Conservation (phyloP, 2,797 vertebrate genomes). For the Vespertilio murinus region DNA sequence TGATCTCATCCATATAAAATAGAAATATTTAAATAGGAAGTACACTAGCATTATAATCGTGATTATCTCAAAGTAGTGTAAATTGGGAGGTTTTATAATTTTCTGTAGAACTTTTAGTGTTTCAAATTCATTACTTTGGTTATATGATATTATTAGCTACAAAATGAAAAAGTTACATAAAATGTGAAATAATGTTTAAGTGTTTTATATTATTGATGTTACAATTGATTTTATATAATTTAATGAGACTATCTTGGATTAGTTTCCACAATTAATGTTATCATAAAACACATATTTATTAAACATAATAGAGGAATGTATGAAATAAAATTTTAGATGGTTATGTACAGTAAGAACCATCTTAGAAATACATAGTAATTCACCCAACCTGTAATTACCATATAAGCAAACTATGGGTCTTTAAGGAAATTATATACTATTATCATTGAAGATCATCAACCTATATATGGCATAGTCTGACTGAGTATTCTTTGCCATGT, state of each 20-base stretch:
- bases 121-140: neutral
- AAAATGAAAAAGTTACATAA: neutral
- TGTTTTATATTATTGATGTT: neutral
- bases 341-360: neutral
- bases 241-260: neutral
- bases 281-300: neutral
- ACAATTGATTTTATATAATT: neutral
- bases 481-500: neutral
- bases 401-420: neutral
- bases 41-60: neutral
- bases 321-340: neutral
- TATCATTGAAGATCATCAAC: neutral
- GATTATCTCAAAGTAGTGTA: neutral
- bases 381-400: neutral
- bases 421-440: neutral
- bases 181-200: neutral
- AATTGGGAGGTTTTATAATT: neutral
- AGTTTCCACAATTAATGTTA: neutral
- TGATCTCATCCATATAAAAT: neutral
- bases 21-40: neutral
- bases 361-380: neutral
- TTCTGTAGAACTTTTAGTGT: neutral
- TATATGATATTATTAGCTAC: neutral
- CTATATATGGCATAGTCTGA: neutral
- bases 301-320: neutral